A percentile compares a stretch with the other conserved stretches of the same genome.
phyloP scores from a whole-genome alignment of 2,888 invertebrate genomes.

The Cacoxenus indagator region DNA sequence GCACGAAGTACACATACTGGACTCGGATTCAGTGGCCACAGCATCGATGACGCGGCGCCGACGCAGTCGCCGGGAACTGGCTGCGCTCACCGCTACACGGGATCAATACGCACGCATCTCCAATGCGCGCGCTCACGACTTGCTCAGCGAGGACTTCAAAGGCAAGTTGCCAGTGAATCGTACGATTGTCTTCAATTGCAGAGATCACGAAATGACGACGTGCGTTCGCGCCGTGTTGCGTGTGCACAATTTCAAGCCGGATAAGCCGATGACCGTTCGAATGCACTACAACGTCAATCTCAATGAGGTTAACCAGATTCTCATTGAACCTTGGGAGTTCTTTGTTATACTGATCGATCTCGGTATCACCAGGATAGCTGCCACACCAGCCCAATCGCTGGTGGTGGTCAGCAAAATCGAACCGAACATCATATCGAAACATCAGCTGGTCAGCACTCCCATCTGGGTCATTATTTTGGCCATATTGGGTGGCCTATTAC shows the following conservation, averaged over 20 bases:
- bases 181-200: slow-evolving; percentile 70
- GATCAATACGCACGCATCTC: slow-evolving; percentile 65
- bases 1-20: slow-evolving; percentile 39
- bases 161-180: slow-evolving; percentile 67
- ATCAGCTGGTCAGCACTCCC: slow-evolving; percentile 60
- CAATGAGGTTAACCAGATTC: slow-evolving; percentile 67
- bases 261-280: slow-evolving; percentile 60
- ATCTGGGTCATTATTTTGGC: slow-evolving; percentile 72
- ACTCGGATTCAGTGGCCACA: slow-evolving; percentile 48
- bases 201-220: slow-evolving; percentile 61
- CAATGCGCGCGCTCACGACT: slow-evolving; percentile 57
- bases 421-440: slow-evolving; percentile 69
- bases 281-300: slow-evolving; percentile 66
- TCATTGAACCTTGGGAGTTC: slow-evolving; percentile 69
- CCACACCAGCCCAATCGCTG: slow-evolving; percentile 45
- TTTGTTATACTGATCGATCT: slow-evolving; percentile 66
- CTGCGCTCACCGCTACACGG: slow-evolving; percentile 54
- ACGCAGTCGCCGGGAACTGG: slow-evolving; percentile 54
- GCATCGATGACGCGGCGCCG: slow-evolving; percentile 52
- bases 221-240: slow-evolving; percentile 66
- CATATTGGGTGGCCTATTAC: slow-evolving; percentile 69
- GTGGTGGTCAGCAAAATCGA: slow-evolving; percentile 61
- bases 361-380: slow-evolving; percentile 60
- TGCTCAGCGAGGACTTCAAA: slow-evolving; percentile 65
- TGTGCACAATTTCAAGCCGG: slow-evolving; percentile 65